Evolutionary conservation across 2,797 vertebrate genomes (phyloP).

Genomic region (Schizopygopsis malacanthus): DNA sequence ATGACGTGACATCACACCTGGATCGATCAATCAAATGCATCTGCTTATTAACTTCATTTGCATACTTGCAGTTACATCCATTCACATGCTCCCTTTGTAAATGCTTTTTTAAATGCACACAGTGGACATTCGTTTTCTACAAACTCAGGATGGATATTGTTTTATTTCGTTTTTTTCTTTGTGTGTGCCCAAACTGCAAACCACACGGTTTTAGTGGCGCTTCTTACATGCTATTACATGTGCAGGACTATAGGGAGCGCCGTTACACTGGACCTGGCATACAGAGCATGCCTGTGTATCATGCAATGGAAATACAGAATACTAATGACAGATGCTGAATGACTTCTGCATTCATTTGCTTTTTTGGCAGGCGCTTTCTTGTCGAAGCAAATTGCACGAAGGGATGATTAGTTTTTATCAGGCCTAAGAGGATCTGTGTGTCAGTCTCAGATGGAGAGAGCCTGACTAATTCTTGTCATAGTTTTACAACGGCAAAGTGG

Average conservation of each 20-base stretch:
- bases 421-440: conserved; percentile 31
- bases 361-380: background rate
- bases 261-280: conserved; percentile 28
- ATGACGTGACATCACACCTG: background rate
- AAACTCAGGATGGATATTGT: conserved; percentile 32
- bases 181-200: background rate
- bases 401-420: conserved; percentile 1
- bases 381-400: background rate
- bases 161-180: background rate
- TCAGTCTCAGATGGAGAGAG: background rate
- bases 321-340: conserved; percentile 6
- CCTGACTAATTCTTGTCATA: background rate
- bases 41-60: conserved; percentile 16
- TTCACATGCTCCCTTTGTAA: background rate
- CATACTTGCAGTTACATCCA: background rate
- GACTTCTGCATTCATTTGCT: background rate
- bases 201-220: background rate
- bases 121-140: background rate
- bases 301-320: background rate
- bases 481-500: conserved; percentile 2
- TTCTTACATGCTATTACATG: conserved; percentile 4
- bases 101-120: conserved; percentile 5
- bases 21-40: background rate
- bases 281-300: background rate
- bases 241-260: conserved; percentile 40